phyloP scores from a whole-genome alignment of 1,140 invertebrate genomes.

The Campodea augens region DNA sequence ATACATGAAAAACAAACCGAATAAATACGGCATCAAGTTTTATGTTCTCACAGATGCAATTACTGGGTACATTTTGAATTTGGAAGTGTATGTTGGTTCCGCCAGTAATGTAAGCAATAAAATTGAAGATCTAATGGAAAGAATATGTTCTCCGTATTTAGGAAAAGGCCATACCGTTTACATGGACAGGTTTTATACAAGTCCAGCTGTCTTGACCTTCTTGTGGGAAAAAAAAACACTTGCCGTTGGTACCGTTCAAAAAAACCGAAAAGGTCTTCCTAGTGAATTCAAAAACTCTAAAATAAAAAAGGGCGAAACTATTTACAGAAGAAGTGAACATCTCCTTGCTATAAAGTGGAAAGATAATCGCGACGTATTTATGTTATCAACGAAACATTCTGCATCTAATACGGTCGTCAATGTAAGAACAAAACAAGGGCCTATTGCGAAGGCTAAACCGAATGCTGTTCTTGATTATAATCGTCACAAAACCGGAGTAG shows the following conservation, averaged over 20 bases:
- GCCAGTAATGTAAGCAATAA: neutral
- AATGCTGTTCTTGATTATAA: constrained; percentile 1
- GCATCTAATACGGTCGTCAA: neutral
- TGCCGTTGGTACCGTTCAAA: neutral
- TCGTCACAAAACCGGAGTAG: neutral
- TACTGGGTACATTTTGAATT: neutral
- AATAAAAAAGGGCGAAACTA: neutral
- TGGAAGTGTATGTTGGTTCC: neutral
- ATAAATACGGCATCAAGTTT: neutral
- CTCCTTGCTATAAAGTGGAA: neutral
- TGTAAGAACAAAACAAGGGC: neutral
- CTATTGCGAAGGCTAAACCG: neutral
- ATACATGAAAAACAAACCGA: neutral
- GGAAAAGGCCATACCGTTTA: neutral
- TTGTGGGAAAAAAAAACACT: neutral
- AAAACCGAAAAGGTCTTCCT: neutral
- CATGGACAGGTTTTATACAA: neutral
- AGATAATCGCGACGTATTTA: neutral
- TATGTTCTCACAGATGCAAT: neutral
- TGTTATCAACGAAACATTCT: neutral
- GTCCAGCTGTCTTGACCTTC: neutral
- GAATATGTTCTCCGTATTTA: neutral
- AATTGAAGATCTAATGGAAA: neutral
- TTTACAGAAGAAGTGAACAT: neutral
- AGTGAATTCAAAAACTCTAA: neutral